Evolutionary conservation across 2,113 vertebrate species (phyloP).

Genomic region (Saguinus midas): DNA sequence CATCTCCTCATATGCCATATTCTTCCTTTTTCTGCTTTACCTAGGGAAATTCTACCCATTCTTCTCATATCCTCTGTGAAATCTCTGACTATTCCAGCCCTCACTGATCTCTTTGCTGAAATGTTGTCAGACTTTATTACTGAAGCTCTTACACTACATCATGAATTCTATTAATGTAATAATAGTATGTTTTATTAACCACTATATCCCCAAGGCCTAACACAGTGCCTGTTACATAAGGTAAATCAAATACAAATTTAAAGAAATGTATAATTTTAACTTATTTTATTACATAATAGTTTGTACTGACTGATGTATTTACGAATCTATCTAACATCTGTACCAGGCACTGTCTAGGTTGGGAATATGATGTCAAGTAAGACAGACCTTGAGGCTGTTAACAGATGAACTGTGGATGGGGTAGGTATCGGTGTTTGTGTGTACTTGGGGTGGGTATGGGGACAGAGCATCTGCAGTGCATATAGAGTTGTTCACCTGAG

Average conservation of each 20-base stretch:
- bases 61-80: background rate
- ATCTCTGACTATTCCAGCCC: background rate
- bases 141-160: background rate
- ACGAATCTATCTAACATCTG: background rate
- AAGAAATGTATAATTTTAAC: background rate
- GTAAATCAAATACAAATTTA: background rate
- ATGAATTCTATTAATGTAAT: background rate
- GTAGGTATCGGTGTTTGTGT: background rate
- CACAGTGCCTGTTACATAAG: background rate
- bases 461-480: no score
- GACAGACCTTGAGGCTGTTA: background rate
- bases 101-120: background rate
- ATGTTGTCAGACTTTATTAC: background rate
- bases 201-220: background rate
- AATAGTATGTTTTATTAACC: background rate
- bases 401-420: background rate
- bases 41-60: background rate
- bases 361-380: background rate
- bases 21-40: background rate
- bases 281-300: background rate
- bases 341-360: background rate
- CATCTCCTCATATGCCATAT: background rate
- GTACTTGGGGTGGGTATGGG: background rate
- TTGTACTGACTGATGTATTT: background rate
- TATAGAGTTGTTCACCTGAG: background rate